phyloP scores from a whole-genome alignment of 2,113 vertebrate species.

The Pelusios castaneus region DNA sequence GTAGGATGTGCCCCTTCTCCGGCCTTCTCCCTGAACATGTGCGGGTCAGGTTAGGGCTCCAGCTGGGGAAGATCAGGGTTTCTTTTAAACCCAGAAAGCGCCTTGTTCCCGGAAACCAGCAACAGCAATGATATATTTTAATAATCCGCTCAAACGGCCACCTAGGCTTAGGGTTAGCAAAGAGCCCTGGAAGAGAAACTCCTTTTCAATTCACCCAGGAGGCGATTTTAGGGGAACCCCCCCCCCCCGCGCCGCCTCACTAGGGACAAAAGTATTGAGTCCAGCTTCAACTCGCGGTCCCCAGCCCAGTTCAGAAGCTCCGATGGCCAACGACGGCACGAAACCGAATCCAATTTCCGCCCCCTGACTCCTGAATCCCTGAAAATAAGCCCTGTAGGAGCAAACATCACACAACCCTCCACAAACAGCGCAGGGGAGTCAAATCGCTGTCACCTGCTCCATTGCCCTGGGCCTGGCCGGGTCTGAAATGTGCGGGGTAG shows the following conservation, averaged over 20 bases:
- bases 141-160: background rate
- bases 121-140: background rate
- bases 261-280: too few species aligned
- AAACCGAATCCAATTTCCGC: background rate
- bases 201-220: background rate
- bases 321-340: background rate
- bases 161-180: background rate
- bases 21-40: too few species aligned
- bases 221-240: too few species aligned
- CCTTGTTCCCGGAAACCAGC: background rate
- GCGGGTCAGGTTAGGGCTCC: background rate
- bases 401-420: background rate
- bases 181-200: background rate
- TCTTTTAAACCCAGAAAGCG: background rate
- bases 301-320: too few species aligned
- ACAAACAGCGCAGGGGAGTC: too few species aligned
- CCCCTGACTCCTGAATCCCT: background rate
- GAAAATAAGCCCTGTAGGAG: background rate
- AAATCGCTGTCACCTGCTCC: background rate
- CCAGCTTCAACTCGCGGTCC: too few species aligned
- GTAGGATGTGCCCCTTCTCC: too few species aligned
- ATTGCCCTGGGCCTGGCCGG: too few species aligned
- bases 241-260: too few species aligned
- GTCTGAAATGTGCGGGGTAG: too few species aligned
- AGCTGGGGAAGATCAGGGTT: background rate